Evolutionary conservation across 2,113 vertebrate genomes (phyloP).

Genomic region (Pao palembangensis): DNA sequence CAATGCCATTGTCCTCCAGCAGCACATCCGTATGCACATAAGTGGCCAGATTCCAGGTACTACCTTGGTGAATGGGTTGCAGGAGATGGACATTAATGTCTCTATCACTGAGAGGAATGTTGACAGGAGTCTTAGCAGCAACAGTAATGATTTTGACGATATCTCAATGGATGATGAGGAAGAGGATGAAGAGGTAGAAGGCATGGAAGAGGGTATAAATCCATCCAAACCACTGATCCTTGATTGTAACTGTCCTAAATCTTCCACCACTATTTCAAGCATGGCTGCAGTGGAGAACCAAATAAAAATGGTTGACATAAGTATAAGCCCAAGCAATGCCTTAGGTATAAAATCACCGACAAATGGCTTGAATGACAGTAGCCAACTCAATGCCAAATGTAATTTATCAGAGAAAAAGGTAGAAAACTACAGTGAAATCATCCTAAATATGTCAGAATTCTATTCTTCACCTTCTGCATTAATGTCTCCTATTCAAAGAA

Average conservation of each 20-base stretch:
- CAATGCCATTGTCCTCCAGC: conserved; percentile 92
- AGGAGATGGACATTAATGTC: conserved; percentile 81
- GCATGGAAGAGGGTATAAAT: conserved; percentile 69
- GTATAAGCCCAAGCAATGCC: conserved; percentile 78
- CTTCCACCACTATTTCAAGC: conserved; percentile 81
- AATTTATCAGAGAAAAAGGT: conserved; percentile 76
- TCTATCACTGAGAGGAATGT: conserved; percentile 78
- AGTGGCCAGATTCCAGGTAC: conserved; percentile 89
- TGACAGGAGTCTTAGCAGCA: conserved; percentile 80
- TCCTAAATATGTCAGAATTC: conserved; percentile 80
- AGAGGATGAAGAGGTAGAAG: conserved; percentile 63
- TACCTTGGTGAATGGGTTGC: conserved; percentile 74
- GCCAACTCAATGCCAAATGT: conserved; percentile 78
- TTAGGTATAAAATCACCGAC: conserved; percentile 76
- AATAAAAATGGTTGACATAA: conserved; percentile 87
- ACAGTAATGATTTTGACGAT: conserved; percentile 83
- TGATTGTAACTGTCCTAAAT: conserved; percentile 76
- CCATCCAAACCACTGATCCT: conserved; percentile 72
- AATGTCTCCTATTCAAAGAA: conserved; percentile 77
- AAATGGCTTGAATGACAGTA: conserved; percentile 81
- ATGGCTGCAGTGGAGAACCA: conserved; percentile 88
- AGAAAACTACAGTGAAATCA: conserved; percentile 80
- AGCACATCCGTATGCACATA: conserved; percentile 98
- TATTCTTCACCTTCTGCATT: conserved; percentile 78
- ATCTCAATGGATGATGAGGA: conserved; percentile 85